Evolutionary conservation across 2,797 vertebrate species (phyloP), one percentile per base, ranked within the genome.

Genomic region (Iguana delicatissima): DNA sequence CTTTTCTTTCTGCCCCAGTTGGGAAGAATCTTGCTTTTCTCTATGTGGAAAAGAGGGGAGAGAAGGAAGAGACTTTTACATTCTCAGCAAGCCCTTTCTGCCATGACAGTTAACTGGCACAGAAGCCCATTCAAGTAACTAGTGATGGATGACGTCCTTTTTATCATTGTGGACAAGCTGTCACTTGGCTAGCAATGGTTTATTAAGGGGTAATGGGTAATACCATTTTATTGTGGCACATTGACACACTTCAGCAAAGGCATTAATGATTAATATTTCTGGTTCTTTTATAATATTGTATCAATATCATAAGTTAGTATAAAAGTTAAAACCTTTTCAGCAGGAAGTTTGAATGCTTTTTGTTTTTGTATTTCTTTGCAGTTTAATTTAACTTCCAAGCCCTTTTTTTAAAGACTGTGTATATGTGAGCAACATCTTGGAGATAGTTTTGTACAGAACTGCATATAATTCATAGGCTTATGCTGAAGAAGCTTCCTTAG

Each of bases 71-170:
- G 50, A 29, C n/a, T 85, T 24, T 80, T 18, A 42, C 20, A 38
- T 81, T 88, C 35, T 67, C 50, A 42, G 87, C 67, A 89, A 64
- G 42, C 42, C 77, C 14, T 80, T 88, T 69, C 32, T 32, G 14
- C 42, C 29, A n/a, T 73, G 67, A 82, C 38, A 18, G 42, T 80
- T 55, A 72, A 73, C 52, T 82, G 87, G 8, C 67, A 88, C 32
- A 73, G 12, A 14, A n/a, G 69, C 77, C 77, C 55, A 55, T 80
- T 80, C 46, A 80, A 18, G 86, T 52, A 88, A 88, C 46, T 69
- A 42, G 46, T 69, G 32, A 67, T 14, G 29, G 10, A 20, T 29
- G n/a, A 32, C 9, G 82, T 73, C 32, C 80, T 59, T 83, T 88
- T 80, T 69, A 69, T 35, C 62, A 55, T 88, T 80, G 20, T 38